These are phyloP conservation scores for Vireo griseus DNA, from an alignment of 2,797 vertebrate species.

Conservation along the genomic window DNA sequence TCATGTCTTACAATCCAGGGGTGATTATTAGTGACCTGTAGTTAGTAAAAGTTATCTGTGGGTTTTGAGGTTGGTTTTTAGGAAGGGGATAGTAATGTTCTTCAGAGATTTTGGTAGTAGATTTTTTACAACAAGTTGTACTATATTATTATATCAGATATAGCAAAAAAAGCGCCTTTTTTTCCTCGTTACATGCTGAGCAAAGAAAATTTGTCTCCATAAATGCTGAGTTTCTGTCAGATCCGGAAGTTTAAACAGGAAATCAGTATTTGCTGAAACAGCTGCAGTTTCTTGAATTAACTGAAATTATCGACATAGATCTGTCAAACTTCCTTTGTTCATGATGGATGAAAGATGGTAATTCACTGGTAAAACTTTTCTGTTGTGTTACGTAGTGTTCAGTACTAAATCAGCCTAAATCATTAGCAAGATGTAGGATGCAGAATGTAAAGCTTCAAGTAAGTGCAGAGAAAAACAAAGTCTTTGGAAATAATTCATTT, in stretches of 20 bases:
- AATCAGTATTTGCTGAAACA: conserved; percentile 2
- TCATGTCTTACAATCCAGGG: not conserved
- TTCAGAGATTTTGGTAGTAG: not conserved
- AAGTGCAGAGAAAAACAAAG: not conserved
- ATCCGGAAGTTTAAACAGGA: conserved; percentile 36
- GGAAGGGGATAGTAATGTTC: rapidly evolving
- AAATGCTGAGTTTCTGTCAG: not conserved
- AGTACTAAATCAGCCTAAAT: not conserved
- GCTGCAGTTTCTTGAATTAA: not conserved
- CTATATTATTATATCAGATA: not conserved
- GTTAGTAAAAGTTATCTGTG: not conserved
- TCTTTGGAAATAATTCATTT: not conserved
- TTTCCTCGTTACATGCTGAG: not conserved
- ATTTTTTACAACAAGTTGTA: not conserved
- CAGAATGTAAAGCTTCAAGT: not conserved
- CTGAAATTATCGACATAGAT: not conserved
- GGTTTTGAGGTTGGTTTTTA: not conserved
- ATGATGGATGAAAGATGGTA: not conserved
- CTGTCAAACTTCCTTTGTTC: not conserved
- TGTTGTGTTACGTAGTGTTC: not conserved
- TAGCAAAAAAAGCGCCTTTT: not conserved
- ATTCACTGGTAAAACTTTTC: not conserved
- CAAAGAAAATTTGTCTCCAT: not conserved
- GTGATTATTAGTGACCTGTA: not conserved
- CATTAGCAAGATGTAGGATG: not conserved